Conservation (phyloP, 1,140 invertebrate species). For the Sesamia nonagrioides region DNA sequence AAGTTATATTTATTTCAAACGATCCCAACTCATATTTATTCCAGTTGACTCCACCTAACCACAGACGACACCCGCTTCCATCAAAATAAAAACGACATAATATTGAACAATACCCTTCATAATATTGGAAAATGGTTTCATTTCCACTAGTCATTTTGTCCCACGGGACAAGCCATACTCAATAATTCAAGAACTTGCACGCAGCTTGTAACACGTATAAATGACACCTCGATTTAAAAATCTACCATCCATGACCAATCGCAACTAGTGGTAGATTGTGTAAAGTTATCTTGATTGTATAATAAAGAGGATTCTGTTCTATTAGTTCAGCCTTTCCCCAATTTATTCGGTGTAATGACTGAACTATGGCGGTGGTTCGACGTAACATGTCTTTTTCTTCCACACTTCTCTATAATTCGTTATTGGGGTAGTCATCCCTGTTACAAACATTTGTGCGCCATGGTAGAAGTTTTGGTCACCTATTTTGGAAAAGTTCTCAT, state of each 20-base stretch:
- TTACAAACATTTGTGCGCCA: too few relatives aligned
- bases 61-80: neutral
- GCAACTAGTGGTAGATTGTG: conserved; percentile 17
- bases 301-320: too few relatives aligned
- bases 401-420: too few relatives aligned
- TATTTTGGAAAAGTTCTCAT: too few relatives aligned
- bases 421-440: too few relatives aligned
- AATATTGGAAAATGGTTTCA: conserved; percentile 18
- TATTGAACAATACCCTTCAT: neutral
- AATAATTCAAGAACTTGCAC: conserved; percentile 8
- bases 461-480: too few relatives aligned
- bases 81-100: neutral
- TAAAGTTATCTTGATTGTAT: neutral
- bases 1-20: too few relatives aligned
- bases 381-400: too few relatives aligned
- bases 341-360: too few relatives aligned
- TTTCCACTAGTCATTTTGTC: neutral
- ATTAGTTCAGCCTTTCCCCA: too few relatives aligned
- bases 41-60: neutral
- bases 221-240: conserved; percentile 20
- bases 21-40: neutral
- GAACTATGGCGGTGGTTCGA: too few relatives aligned
- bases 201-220: conserved; percentile 6
- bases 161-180: conserved; percentile 13
- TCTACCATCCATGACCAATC: conserved; percentile 5